Base-by-base conservation (phyloP, 2,797 vertebrate genomes). In the Eleutherodactylus coqui region DNA sequence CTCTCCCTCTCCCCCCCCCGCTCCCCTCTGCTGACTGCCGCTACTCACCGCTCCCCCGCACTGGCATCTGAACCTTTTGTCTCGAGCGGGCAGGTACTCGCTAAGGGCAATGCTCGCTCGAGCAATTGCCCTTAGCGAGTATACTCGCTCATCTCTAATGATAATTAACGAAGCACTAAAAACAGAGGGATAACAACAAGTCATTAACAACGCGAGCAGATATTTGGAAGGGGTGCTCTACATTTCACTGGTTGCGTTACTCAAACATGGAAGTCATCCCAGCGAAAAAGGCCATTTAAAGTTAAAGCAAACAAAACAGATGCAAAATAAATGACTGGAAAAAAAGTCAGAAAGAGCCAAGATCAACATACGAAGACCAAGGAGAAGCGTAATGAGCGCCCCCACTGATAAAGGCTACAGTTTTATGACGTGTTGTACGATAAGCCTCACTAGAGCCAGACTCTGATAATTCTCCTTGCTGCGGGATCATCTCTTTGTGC, bases 371-470 rank as follows among this genome's bases (percentile, higher is more conserved):
- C 6, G 38, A 36, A 55, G 45, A 69, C 64, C 36, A 60, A 67
- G 41, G 36, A 72, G 78, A 51, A 53, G 69, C 45, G 29, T 53
- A 64, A 75, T 69, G 43, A 75, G 79, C 43, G 2, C 51, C 43
- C 36, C 38, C 9, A 38, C 62, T 72, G 64, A 85, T 87, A 95
- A 64, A 32, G 43, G 32, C 29, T 72, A 43, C 41, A 85, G 49
- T 49, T 76, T 69, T 75, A 82, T 82, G n/a, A 80, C 64, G 51
- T 83, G 85, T 60, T 29, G 32, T 79, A 41, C 73, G 75, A 72
- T 55, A 47, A 11, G 47, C 24, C 27, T 69, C 75, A 49, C 77
- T 27, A 13, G 41, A 19, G 36, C 60, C 79, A 69, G 58, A n/a
- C 8, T 27, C 4, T 32, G 41, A 67, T 34, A 67, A 1, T 24